phyloP scores from a whole-genome alignment of 2,113 vertebrate species.

The Gadus chalcogrammus region DNA sequence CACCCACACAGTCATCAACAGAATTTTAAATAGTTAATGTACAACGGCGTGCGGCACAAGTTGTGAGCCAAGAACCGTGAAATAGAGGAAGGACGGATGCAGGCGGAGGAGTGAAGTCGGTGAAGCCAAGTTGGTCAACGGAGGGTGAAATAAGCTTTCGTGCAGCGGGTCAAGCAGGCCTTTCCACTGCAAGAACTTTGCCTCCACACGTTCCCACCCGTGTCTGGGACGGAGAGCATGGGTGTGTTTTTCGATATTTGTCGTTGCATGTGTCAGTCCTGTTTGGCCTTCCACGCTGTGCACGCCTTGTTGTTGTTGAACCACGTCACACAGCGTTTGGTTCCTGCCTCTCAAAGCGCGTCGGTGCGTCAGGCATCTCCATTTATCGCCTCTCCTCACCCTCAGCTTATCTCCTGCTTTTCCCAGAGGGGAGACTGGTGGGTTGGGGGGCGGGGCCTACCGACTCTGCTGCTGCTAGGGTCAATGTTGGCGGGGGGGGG shows the following conservation, averaged over 20 bases:
- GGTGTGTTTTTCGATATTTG: slow-evolving; percentile 39
- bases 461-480: slow-evolving; percentile 33
- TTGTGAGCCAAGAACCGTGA: not conserved
- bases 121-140: slow-evolving; percentile 52
- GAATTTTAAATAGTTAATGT: too few relatives aligned
- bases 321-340: too few relatives aligned
- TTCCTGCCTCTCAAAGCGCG: too few relatives aligned
- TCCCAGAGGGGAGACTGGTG: slow-evolving; percentile 22
- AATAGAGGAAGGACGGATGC: slow-evolving; percentile 18
- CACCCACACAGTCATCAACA: too few relatives aligned
- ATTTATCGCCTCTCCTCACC: slow-evolving; percentile 36
- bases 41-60: too few relatives aligned
- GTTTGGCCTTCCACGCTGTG: slow-evolving; percentile 27
- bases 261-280: slow-evolving; percentile 44
- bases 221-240: not conserved
- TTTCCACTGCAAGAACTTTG: slow-evolving; percentile 41
- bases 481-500: slow-evolving; percentile 44
- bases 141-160: slow-evolving; percentile 67
- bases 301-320: too few relatives aligned
- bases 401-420: slow-evolving; percentile 30
- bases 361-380: slow-evolving; percentile 35
- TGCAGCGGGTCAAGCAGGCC: slow-evolving; percentile 61
- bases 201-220: not conserved
- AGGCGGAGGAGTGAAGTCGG: slow-evolving; percentile 44
- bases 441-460: slow-evolving; percentile 31